A percentile compares a stretch with the other conserved stretches of the same genome.
Evolutionary conservation across 2,113 vertebrate species (phyloP).

Genomic region (Pao palembangensis): DNA sequence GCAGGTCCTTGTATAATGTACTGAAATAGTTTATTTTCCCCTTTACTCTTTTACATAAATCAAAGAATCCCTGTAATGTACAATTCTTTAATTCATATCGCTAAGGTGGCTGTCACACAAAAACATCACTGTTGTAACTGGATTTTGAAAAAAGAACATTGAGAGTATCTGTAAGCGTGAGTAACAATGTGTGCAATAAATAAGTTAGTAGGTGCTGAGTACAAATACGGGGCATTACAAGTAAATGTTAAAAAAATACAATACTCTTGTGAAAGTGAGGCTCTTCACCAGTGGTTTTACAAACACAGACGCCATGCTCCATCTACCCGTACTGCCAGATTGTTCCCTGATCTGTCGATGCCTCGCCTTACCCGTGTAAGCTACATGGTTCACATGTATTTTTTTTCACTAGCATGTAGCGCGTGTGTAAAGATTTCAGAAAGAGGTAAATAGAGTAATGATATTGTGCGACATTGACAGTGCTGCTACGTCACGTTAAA

Average conservation of each 20-base stretch:
- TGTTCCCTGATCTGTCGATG: conserved; percentile 44
- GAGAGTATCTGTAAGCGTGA: conserved; percentile 39
- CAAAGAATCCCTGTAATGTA: conserved; percentile 56
- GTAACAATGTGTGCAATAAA: conserved; percentile 54
- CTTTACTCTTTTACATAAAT: conserved; percentile 56
- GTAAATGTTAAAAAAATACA: conserved; percentile 88
- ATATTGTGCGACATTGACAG: conserved; percentile 37
- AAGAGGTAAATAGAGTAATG: conserved; percentile 46
- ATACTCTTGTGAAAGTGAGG: conserved; percentile 81
- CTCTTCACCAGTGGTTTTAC: conserved; percentile 73
- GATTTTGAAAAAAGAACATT: conserved; percentile 36
- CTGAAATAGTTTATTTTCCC: conserved; percentile 61
- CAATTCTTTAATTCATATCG: conserved; percentile 36
- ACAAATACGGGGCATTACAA: conserved; percentile 81
- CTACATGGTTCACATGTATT: conserved; percentile 39
- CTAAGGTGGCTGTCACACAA: conserved; percentile 57
- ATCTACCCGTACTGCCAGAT: conserved; percentile 58
- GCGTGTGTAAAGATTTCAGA: conserved; percentile 22
- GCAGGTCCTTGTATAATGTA: conserved; percentile 30
- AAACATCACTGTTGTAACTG: conserved; percentile 50
- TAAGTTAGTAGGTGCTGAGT: conserved; percentile 52
- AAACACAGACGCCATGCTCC: conserved; percentile 56
- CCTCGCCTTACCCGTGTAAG: conserved; percentile 11
- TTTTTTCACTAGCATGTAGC: conserved; percentile 17
- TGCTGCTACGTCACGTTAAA: conserved; percentile 27